Evolutionary conservation across 2,888 invertebrate species (phyloP).

Genomic region (Drosophila paranaensis): DNA sequence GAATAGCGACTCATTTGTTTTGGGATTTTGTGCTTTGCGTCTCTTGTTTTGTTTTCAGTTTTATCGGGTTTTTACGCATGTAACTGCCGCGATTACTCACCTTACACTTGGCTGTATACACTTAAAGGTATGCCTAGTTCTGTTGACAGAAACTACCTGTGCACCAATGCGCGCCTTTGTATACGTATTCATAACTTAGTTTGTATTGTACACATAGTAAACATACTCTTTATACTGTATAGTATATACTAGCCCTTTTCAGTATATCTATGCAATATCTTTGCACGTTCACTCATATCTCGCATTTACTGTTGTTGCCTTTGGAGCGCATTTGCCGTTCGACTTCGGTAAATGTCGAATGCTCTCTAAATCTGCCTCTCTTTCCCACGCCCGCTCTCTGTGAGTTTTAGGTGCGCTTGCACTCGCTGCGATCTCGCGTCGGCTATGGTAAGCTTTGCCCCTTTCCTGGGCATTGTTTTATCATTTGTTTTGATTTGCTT

Average conservation of each 20-base stretch:
- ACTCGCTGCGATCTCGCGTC: slow-evolving; percentile 39
- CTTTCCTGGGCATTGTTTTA: not conserved
- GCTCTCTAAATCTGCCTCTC: not conserved
- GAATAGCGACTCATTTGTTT: slow-evolving; percentile 25
- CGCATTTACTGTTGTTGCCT: too few species aligned
- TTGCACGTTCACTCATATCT: too few species aligned
- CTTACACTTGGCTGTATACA: not conserved
- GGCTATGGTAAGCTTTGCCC: slow-evolving; percentile 22
- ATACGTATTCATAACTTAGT: too few species aligned
- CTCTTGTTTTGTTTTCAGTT: slow-evolving; percentile 19
- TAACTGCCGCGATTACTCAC: slow-evolving; percentile 32
- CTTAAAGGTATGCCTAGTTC: not conserved
- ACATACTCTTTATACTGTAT: not conserved
- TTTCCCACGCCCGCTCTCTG: not conserved
- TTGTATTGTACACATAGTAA: not conserved
- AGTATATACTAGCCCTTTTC: not conserved
- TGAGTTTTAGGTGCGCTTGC: slow-evolving; percentile 34
- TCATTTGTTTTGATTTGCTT: slow-evolving; percentile 13
- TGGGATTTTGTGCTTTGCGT: slow-evolving; percentile 11
- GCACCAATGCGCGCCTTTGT: not conserved
- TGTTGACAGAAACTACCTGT: not conserved
- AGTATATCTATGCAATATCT: too few species aligned
- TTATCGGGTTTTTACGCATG: slow-evolving; percentile 9
- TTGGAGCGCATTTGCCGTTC: not conserved
- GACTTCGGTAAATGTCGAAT: not conserved